Percentiles rank a stretch among this genome's conserved stretches.
These are phyloP conservation scores for Epinephelus cyanopodus DNA, from an alignment of 2,113 vertebrate genomes.

Conservation along the genomic window DNA sequence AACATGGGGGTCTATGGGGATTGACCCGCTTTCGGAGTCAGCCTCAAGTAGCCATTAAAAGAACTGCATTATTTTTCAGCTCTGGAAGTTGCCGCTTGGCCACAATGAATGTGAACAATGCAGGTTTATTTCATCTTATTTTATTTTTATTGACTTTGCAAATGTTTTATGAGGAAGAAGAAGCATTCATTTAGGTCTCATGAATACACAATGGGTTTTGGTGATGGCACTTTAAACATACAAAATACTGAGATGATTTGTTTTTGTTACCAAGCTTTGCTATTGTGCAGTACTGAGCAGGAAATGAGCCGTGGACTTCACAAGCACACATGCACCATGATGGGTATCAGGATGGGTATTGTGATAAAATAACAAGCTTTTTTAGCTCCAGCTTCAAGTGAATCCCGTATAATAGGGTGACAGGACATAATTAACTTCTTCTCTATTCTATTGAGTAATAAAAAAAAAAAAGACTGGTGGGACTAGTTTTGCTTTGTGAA, in stretches of 20 bases:
- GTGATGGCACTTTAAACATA: neutral
- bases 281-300: neutral
- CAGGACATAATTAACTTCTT: conserved; percentile 9
- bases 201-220: neutral
- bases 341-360: neutral
- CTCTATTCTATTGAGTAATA: neutral
- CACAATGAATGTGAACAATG: neutral
- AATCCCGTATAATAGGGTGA: neutral
- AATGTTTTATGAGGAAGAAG: neutral
- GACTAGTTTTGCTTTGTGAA: conserved; percentile 26
- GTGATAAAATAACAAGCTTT: conserved; percentile 2
- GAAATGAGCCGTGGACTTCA: neutral
- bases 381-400: neutral
- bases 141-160: neutral
- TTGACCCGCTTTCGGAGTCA: too few species aligned
- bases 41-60: too few species aligned
- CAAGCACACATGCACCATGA: neutral
- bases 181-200: neutral
- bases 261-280: neutral
- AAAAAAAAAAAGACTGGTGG: conserved; percentile 5
- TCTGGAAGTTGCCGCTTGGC: too few species aligned
- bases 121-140: neutral
- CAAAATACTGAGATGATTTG: neutral
- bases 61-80: too few species aligned
- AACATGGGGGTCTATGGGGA: too few species aligned